A percentile compares a stretch with the other conserved stretches of the same genome.
Evolutionary conservation across 1,140 invertebrate genomes (phyloP).

Genomic region (Pomacea maculata): DNA sequence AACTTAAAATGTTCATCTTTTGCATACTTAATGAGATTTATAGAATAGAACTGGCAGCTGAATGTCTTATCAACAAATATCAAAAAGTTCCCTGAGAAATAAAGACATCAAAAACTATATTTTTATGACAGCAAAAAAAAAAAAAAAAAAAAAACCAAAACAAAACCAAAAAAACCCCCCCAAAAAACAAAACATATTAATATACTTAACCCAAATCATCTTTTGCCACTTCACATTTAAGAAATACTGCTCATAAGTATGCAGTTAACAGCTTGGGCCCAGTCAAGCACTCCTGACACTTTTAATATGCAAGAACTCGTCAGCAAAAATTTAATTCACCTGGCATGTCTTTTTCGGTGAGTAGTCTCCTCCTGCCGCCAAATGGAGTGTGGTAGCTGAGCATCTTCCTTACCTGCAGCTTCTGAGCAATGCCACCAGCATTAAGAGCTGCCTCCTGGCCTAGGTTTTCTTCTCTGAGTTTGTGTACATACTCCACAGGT

Average conservation of each 20-base stretch:
- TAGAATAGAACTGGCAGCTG: neutral
- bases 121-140: no score
- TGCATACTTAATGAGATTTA: no score
- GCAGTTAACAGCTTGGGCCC: no score
- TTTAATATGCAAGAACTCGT: no score
- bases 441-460: neutral
- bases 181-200: conserved; percentile 1
- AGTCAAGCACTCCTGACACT: no score
- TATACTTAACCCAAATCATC: no score
- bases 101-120: neutral
- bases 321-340: conserved; percentile 27
- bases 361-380: conserved; percentile 33
- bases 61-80: neutral
- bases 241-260: no score
- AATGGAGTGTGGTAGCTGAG: conserved; percentile 2
- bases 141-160: neutral
- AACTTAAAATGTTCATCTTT: no score
- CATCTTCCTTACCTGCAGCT: neutral
- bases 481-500: no score
- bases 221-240: no score
- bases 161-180: conserved; percentile 7
- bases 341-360: conserved; percentile 52
- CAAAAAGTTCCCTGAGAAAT: neutral
- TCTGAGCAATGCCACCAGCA: neutral
- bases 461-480: neutral